phyloP scores from a whole-genome alignment of 2,113 vertebrate species.

The Monopterus albus region DNA sequence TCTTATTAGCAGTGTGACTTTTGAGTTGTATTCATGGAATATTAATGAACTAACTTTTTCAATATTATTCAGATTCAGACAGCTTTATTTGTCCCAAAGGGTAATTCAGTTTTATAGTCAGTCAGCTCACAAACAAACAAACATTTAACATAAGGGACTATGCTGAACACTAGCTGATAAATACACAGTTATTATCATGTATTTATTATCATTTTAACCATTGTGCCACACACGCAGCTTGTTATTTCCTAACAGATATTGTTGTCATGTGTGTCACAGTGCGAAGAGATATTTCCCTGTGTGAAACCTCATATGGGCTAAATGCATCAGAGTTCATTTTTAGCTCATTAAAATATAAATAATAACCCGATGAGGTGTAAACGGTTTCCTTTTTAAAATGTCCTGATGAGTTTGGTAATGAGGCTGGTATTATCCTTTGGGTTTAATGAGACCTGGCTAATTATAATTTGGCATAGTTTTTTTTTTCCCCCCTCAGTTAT shows the following conservation, averaged over 20 bases:
- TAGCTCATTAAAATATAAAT: conserved; percentile 60
- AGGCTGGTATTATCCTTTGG: conserved; percentile 48
- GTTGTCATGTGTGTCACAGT: conserved; percentile 25
- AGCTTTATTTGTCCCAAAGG: too few species aligned
- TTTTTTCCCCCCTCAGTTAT: conserved; percentile 17
- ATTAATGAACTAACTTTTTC: too few species aligned
- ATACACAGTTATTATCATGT: too few species aligned
- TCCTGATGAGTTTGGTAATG: conserved; percentile 46
- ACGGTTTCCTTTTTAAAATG: conserved; percentile 46
- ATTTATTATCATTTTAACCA: too few species aligned
- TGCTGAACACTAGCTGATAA: too few species aligned
- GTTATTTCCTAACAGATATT: conserved; percentile 7
- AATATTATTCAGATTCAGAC: too few species aligned
- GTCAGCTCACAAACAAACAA: too few species aligned
- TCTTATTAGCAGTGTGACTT: too few species aligned
- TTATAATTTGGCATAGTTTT: conserved; percentile 42
- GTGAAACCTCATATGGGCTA: background rate
- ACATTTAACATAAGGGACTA: too few species aligned
- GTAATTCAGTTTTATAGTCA: too few species aligned
- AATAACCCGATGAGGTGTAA: conserved; percentile 54
- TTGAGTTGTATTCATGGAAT: too few species aligned
- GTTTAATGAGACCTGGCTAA: conserved; percentile 64
- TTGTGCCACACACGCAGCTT: conserved; percentile 1
- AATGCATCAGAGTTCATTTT: conserved; percentile 28
- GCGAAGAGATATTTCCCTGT: too few species aligned